A percentile compares a stretch with the other conserved stretches of the same genome.
Conservation (phyloP, 2,113 vertebrate genomes). For the Chlorodrepanis virens region DNA sequence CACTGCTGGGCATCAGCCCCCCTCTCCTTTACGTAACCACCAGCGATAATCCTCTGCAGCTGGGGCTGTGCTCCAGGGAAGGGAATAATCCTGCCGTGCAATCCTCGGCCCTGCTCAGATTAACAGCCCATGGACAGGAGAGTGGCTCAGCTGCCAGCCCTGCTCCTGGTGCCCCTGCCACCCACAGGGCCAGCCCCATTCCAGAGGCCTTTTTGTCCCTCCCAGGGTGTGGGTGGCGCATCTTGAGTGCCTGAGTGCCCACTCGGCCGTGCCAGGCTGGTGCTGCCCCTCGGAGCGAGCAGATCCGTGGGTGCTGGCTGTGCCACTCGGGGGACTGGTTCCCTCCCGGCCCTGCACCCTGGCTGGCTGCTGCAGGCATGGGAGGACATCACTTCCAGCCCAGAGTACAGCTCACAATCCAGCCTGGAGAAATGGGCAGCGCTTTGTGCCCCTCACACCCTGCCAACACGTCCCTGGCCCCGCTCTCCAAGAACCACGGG, state of each 20-base stretch:
- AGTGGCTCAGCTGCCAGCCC: not conserved
- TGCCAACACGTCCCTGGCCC: not conserved
- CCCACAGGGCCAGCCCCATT: not conserved
- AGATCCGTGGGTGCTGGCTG: not conserved
- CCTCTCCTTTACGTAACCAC: slow-evolving; percentile 37
- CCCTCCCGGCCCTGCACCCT: not conserved
- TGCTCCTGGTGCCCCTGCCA: not conserved
- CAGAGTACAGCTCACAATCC: accelerated
- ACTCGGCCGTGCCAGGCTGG: not conserved
- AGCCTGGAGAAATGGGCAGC: not conserved
- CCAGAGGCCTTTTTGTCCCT: not conserved
- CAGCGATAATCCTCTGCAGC: slow-evolving; percentile 17
- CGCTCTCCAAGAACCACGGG: not conserved
- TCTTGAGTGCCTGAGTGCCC: accelerated
- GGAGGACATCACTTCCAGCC: not conserved
- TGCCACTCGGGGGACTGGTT: not conserved
- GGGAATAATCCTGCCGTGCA: slow-evolving; percentile 18
- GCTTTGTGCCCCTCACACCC: accelerated
- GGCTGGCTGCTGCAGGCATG: not conserved
- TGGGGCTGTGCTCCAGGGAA: not conserved
- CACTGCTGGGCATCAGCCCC: not conserved
- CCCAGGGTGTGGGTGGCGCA: accelerated
- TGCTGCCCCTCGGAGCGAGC: not conserved
- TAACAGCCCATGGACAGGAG: not conserved
- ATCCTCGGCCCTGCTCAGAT: not conserved